Evolutionary conservation across 2,888 invertebrate species (phyloP).

Genomic region (Thera obeliscata): DNA sequence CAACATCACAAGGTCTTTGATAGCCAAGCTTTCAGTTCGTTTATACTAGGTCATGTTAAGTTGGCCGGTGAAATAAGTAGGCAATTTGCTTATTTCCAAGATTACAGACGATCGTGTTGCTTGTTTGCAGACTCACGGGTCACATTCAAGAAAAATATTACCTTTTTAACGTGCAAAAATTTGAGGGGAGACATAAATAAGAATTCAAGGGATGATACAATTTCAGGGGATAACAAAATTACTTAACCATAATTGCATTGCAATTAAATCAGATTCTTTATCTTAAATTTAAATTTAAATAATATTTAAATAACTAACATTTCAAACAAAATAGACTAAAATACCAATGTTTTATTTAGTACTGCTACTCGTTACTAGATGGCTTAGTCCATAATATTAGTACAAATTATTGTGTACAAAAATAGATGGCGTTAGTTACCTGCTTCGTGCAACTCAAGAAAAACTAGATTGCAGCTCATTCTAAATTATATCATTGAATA

Average conservation of each 20-base stretch:
- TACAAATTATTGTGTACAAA: constrained; percentile 1
- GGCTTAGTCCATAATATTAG: constrained; percentile 31
- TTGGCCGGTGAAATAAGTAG: constrained; percentile 50
- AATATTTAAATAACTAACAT: no score
- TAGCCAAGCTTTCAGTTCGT: background rate
- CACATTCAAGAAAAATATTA: constrained; percentile 66
- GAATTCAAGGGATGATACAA: no score
- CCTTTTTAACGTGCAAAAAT: constrained; percentile 30
- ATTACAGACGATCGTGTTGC: constrained; percentile 70
- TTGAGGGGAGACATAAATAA: no score
- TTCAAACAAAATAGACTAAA: no score
- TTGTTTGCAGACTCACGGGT: constrained; percentile 78
- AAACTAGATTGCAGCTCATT: no score
- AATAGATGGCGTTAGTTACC: constrained; percentile 22
- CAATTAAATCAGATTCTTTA: no score
- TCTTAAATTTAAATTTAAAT: no score
- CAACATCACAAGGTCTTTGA: constrained; percentile 40
- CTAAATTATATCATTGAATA: no score
- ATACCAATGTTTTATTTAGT: constrained; percentile 13
- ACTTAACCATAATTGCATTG: no score
- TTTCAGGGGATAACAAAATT: no score
- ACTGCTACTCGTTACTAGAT: constrained; percentile 46
- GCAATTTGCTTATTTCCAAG: constrained; percentile 70
- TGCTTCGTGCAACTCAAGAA: background rate
- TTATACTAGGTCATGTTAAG: constrained; percentile 41